phyloP scores from a whole-genome alignment of 23 tunicate genomes.

The Ciona savignyi region DNA sequence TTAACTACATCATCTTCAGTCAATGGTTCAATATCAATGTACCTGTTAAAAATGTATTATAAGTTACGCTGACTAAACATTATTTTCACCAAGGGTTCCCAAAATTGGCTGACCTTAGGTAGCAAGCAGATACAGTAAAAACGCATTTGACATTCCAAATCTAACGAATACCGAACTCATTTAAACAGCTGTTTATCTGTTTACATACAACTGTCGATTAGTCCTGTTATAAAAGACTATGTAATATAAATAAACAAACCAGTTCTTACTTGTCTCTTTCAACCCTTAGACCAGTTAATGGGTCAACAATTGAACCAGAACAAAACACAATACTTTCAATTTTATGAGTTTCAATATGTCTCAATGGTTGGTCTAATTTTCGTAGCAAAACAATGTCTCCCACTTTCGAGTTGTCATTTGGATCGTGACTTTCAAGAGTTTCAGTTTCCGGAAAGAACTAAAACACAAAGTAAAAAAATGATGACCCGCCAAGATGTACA shows the following conservation, averaged over 20 bases:
- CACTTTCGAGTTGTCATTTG: conserved; percentile 26
- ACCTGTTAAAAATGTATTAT: not conserved
- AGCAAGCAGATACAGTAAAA: too few species aligned
- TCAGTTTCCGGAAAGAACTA: conserved; percentile 65
- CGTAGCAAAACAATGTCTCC: conserved; percentile 80
- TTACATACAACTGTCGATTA: too few species aligned
- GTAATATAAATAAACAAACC: not conserved
- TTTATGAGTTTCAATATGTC: conserved; percentile 74
- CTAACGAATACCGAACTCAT: too few species aligned
- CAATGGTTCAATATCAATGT: not conserved
- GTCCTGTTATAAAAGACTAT: too few species aligned
- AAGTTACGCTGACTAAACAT: too few species aligned
- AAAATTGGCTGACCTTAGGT: too few species aligned
- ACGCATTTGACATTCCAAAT: too few species aligned
- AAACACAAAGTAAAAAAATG: too few species aligned
- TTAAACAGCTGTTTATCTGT: too few species aligned
- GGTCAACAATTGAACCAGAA: conserved; percentile 76
- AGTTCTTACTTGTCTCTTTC: conserved; percentile 34
- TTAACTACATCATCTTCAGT: not conserved
- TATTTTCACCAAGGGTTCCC: too few species aligned
- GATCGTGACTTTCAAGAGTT: conserved; percentile 40
- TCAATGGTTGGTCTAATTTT: conserved; percentile 36
- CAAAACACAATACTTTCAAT: conserved; percentile 50
- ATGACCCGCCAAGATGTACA: too few species aligned
- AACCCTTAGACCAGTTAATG: conserved; percentile 78